phyloP scores from a whole-genome alignment of 2,888 invertebrate genomes.

The Catotricha subobsoleta region DNA sequence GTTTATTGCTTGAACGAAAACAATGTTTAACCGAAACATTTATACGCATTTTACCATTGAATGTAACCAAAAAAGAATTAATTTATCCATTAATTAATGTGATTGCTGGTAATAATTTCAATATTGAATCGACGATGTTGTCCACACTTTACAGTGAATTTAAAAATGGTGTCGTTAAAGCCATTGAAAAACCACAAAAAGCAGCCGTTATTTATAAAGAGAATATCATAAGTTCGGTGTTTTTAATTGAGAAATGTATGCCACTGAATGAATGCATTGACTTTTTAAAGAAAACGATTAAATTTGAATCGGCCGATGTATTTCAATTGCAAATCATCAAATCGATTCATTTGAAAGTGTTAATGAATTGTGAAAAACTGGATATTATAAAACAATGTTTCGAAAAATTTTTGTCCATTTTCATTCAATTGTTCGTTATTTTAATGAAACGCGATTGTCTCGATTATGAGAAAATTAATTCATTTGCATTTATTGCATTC shows the following conservation, averaged over 20 bases:
- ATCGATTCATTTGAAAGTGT: constrained; percentile 33
- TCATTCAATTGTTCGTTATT: constrained; percentile 33
- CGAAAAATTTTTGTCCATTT: constrained; percentile 36
- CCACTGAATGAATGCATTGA: constrained; percentile 35
- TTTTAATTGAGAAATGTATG: constrained; percentile 42
- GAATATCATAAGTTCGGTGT: constrained; percentile 37
- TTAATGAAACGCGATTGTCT: constrained; percentile 32
- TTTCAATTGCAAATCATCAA: constrained; percentile 39
- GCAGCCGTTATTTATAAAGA: constrained; percentile 44
- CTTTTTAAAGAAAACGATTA: constrained; percentile 39
- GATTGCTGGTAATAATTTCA: constrained; percentile 12
- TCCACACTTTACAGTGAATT: constrained; percentile 38
- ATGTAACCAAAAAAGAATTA: constrained; percentile 40
- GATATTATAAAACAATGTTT: constrained; percentile 24
- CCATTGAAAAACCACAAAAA: constrained; percentile 50
- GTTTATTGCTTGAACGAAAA: constrained; percentile 38
- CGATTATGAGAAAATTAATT: constrained; percentile 21
- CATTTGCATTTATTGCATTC: constrained; percentile 25
- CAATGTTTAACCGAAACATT: constrained; percentile 14
- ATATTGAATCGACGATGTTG: constrained; percentile 30
- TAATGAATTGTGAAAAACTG: not conserved
- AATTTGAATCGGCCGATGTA: constrained; percentile 40
- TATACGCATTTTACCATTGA: constrained; percentile 18
- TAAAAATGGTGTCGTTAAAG: constrained; percentile 41
- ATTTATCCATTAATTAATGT: constrained; percentile 42